phyloP scores from a whole-genome alignment of 2,888 invertebrate species.

The Chorisops tibialis region DNA sequence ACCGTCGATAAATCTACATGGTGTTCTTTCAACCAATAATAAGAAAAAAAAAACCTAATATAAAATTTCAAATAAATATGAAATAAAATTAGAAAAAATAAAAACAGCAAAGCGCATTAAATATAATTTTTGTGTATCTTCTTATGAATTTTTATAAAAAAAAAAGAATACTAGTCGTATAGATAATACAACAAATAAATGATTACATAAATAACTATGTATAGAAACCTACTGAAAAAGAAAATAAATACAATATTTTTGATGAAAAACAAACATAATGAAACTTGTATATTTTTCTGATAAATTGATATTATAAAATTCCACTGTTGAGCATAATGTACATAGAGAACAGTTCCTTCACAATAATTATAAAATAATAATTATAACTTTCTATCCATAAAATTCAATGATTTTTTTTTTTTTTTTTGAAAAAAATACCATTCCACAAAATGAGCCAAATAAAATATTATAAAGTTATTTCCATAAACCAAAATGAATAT shows the following conservation, averaged over 20 bases:
- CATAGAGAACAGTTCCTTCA: slow-evolving; percentile 22
- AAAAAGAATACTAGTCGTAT: neutral
- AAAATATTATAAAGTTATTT: too few relatives aligned
- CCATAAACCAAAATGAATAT: too few relatives aligned
- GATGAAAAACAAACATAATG: slow-evolving; percentile 9
- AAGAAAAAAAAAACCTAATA: too few relatives aligned
- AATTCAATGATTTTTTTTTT: too few relatives aligned
- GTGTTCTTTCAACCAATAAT: too few relatives aligned
- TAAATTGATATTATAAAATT: neutral
- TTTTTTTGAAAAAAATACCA: too few relatives aligned
- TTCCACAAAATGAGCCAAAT: too few relatives aligned
- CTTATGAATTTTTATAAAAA: slow-evolving; percentile 25
- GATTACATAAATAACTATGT: neutral
- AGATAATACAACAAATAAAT: slow-evolving; percentile 1
- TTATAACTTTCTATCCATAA: too few relatives aligned
- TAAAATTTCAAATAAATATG: too few relatives aligned
- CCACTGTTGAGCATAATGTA: neutral
- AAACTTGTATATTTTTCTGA: slow-evolving; percentile 22
- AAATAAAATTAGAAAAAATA: neutral
- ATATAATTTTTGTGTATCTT: slow-evolving; percentile 17
- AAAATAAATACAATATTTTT: slow-evolving; percentile 17
- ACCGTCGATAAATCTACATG: too few relatives aligned
- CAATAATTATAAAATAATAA: neutral
- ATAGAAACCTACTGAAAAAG: too few relatives aligned
- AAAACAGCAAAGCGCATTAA: neutral